These are phyloP conservation scores for Hydriomena furcata DNA, from an alignment of 2,888 invertebrate species.

Conservation along the genomic window DNA sequence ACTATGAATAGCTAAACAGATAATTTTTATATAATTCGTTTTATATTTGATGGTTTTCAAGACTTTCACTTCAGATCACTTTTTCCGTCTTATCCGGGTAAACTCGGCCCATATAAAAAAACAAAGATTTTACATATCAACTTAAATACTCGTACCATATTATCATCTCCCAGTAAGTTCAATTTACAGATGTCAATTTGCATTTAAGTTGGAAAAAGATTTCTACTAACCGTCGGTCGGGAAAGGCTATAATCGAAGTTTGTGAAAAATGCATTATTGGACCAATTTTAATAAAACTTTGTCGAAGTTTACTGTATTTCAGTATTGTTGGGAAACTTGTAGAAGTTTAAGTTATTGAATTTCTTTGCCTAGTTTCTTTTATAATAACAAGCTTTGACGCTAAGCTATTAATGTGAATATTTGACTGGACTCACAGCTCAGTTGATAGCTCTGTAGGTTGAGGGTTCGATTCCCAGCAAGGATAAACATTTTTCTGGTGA, in stretches of 20 bases:
- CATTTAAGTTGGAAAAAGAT: conserved; percentile 29
- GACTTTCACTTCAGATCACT: too few species aligned
- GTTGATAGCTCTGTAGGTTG: too few species aligned
- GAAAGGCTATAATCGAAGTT: conserved; percentile 15
- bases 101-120: too few species aligned
- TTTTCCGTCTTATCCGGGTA: too few species aligned
- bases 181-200: conserved; percentile 22
- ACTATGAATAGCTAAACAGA: too few species aligned
- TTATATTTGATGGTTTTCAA: too few species aligned
- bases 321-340: conserved; percentile 22
- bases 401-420: neutral
- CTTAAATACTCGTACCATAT: too few species aligned
- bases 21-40: too few species aligned
- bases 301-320: conserved; percentile 21
- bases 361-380: conserved; percentile 3
- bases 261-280: conserved; percentile 30
- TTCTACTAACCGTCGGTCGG: conserved; percentile 18
- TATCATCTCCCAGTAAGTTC: conserved; percentile 2
- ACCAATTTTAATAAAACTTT: conserved; percentile 37
- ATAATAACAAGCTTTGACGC: neutral
- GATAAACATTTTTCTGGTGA: too few species aligned
- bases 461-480: too few species aligned
- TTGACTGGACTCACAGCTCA: too few species aligned
- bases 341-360: conserved; percentile 11
- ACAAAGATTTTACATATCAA: too few species aligned